Percentiles rank a stretch among this genome's conserved stretches.
Evolutionary conservation across 2,888 invertebrate genomes (phyloP).

Genomic region (Rotaria sp.): DNA sequence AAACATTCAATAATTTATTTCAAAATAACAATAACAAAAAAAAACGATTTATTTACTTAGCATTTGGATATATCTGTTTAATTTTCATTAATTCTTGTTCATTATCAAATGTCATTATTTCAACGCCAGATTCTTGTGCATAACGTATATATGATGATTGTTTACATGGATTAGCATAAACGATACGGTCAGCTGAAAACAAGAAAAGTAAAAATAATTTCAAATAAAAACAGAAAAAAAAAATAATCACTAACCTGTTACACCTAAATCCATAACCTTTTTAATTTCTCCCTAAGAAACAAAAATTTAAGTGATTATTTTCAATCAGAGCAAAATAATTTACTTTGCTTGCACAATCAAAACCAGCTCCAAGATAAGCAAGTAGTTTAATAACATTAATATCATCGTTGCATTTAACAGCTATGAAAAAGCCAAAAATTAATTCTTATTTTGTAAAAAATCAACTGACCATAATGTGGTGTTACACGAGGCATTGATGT

Average conservation of each 20-base stretch:
- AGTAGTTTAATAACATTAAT: constrained; percentile 70
- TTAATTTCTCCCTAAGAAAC: constrained; percentile 67
- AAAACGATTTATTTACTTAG: constrained; percentile 58
- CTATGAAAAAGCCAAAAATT: not conserved
- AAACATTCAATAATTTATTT: no score
- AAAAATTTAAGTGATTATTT: not conserved
- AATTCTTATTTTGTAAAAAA: not conserved
- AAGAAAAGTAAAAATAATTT: not conserved
- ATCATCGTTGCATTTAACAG: constrained; percentile 94
- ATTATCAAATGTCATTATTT: constrained; percentile 84
- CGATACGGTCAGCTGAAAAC: constrained; percentile 67
- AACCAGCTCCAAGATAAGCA: constrained; percentile 78
- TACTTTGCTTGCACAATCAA: constrained; percentile 88
- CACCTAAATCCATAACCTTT: constrained; percentile 70
- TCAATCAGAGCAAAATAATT: not conserved
- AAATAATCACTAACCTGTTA: constrained; percentile 53
- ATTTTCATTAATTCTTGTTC: constrained; percentile 83
- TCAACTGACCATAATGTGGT: constrained; percentile 69
- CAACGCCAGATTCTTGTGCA: constrained; percentile 69
- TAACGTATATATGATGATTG: constrained; percentile 79
- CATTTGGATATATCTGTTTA: constrained; percentile 71
- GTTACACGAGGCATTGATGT: constrained; percentile 75
- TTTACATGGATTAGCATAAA: constrained; percentile 92
- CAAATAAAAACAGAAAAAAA: not conserved
- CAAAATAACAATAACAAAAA: not conserved